Evolutionary conservation across 2,113 vertebrate species (phyloP), one percentile per base, ranked within the genome.

Genomic region (Periophthalmus modestus): DNA sequence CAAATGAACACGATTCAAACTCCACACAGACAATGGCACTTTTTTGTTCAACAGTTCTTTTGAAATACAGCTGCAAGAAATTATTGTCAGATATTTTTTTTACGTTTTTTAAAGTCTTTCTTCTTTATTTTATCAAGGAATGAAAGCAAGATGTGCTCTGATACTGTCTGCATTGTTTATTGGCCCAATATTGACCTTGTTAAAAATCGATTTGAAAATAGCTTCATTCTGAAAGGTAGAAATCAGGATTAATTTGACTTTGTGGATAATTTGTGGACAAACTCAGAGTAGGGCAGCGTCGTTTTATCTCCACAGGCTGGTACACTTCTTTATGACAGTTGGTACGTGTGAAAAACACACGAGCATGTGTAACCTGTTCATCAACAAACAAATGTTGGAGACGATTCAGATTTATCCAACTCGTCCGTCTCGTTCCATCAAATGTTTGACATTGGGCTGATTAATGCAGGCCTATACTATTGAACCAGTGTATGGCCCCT

Each of bases 311-410:
- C 15, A 59, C 62, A 18, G 24, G 54, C 34, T 67, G 39, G 39
- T 67, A 16, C 39, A 48, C 43, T 54, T 33, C 19, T 71, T 68
- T 57, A 36, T 15, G 16, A 36, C 69, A 69, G 48, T 83, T 84
- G 50, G 39, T 54, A 39, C 66, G 68, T 47, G 55, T 81, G 81
- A 62, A 23, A 57, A 76, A 69, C n/a, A 67, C 62, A 71, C 62
- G 66, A 13, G 33, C 58, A 68, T 1, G 58, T n/a, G 34, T 69
- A 80, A 87, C 86, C 83, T 81, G 87, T 82, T 85, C 61, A 72
- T 47, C 72, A 78, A 66, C 81, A 85, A 74, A 81, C 77, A 85
- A 70, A 79, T 73, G 61, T 28, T 16, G 28, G 55, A 34, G 46
- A 33, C 67, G 39, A 71, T 68, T 73, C 34, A 34, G 18, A 55